Base-by-base conservation (phyloP, 1,140 invertebrate species). In the Neuroterus valhalla region DNA sequence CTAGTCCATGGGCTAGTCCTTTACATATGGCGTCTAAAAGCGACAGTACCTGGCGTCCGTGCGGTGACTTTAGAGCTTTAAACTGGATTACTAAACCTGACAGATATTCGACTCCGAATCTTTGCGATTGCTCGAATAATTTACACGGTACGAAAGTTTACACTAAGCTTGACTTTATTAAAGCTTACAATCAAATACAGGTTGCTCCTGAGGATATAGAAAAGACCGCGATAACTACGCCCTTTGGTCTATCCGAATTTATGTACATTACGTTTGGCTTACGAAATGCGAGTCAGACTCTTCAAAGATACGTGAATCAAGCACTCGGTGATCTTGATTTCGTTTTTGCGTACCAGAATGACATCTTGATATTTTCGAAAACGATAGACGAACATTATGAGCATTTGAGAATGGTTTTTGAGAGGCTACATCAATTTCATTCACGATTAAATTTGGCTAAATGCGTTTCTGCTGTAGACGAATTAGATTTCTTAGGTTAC, bases 131-230 rank as follows among this genome's bases (percentile, higher is more conserved):
- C 26, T 17, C 5, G 2, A 15, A 6, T n/a, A n/a, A n/a, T n/a
- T n/a, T n/a, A n/a, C n/a, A n/a, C n/a, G n/a, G n/a, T n/a, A 62
- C 78, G 5, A 81, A 52, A 12, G 84, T 84, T 43, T 92, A 92
- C 68, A 82, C 87, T 1, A 84, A 78, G 2, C 69, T 92, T 1
- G 91, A 93, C 80, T 71, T 91, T 0, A 74, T 76, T 0, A 84
- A 82, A 26, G 91, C 91, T 0, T 93, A 90, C 72, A 87, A 88
- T 80, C 91, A 88, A 71, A 84, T 89, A 21, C 87, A 81, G 1
- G 78, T 89, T 1, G 38, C 48, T n/a, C 55, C 68, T 8, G 71
- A 77, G 0, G 84, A 89, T 69, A 78, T 85, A 12, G 43, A 43
- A 21, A 89, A 88, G 44, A 88, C 86, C 1, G 84, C 85, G 75